A percentile compares a stretch with the other conserved stretches of the same genome.
Conservation (phyloP, 1,140 invertebrate species). For the Coelopa frigida region DNA sequence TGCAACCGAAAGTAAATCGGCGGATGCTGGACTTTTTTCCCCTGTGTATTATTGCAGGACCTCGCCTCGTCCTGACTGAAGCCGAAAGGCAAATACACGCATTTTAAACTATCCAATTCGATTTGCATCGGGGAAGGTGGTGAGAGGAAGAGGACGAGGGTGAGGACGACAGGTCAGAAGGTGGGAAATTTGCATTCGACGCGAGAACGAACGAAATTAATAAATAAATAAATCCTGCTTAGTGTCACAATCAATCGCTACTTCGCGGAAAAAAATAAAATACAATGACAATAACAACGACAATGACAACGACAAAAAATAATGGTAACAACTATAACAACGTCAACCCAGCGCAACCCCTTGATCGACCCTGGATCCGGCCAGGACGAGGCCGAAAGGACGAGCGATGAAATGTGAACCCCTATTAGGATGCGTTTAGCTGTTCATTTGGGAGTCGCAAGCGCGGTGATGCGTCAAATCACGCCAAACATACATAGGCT, state of each 20-base stretch:
- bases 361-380: neutral
- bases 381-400: neutral
- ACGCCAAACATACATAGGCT: conserved; percentile 24
- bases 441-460: conserved; percentile 44
- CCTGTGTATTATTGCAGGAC: too few relatives aligned
- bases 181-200: too few relatives aligned
- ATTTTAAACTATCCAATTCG: neutral
- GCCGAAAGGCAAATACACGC: conserved; percentile 4
- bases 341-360: too few relatives aligned
- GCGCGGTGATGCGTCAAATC: conserved; percentile 42
- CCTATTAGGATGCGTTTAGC: conserved; percentile 44
- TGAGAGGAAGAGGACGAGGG: neutral
- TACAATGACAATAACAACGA: conserved; percentile 4
- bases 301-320: conserved; percentile 8
- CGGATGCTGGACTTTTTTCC: too few relatives aligned
- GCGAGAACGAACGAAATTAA: neutral
- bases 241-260: conserved; percentile 43
- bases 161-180: neutral
- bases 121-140: neutral
- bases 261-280: conserved; percentile 7
- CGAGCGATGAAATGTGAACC: conserved; percentile 37
- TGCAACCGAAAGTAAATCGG: too few relatives aligned
- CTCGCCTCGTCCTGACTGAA: neutral
- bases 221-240: conserved; percentile 45
- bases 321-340: conserved; percentile 1